Conservation (phyloP, 2,113 vertebrate genomes). For the Notechis scutatus region DNA sequence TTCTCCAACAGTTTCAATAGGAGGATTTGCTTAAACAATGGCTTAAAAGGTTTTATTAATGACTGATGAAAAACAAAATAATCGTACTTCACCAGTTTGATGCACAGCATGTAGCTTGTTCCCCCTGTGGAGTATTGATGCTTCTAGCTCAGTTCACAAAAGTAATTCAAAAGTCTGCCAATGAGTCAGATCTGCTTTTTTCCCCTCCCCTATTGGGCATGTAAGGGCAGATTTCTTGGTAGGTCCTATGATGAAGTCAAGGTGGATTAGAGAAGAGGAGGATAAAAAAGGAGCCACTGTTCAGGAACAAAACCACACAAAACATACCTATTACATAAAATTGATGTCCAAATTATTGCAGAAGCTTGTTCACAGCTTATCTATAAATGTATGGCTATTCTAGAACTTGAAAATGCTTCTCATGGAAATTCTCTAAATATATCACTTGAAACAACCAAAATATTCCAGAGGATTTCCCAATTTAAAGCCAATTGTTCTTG, state of each 20-base stretch:
- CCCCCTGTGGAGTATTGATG: background rate
- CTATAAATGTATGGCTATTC: background rate
- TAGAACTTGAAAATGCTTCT: background rate
- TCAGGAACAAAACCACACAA: background rate
- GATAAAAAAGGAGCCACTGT: background rate
- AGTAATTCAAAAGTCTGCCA: background rate
- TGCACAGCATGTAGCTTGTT: background rate
- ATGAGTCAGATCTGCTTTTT: background rate
- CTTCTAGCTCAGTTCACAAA: background rate
- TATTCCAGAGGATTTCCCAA: background rate
- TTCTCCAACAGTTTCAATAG: conserved; percentile 34
- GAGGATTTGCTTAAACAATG: conserved; percentile 46
- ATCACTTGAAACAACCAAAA: background rate
- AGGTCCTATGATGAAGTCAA: background rate
- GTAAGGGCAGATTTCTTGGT: background rate
- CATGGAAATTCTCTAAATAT: background rate
- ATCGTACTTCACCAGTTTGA: background rate
- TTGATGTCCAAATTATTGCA: background rate
- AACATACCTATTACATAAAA: background rate
- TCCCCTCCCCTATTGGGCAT: background rate
- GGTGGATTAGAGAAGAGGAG: too few relatives aligned
- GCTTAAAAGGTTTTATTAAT: background rate
- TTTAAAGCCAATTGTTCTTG: background rate
- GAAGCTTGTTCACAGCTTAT: background rate
- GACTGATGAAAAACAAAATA: conserved; percentile 14